Evolutionary conservation across 2,888 invertebrate genomes (phyloP).

Genomic region (Leptopilina syphax): DNA sequence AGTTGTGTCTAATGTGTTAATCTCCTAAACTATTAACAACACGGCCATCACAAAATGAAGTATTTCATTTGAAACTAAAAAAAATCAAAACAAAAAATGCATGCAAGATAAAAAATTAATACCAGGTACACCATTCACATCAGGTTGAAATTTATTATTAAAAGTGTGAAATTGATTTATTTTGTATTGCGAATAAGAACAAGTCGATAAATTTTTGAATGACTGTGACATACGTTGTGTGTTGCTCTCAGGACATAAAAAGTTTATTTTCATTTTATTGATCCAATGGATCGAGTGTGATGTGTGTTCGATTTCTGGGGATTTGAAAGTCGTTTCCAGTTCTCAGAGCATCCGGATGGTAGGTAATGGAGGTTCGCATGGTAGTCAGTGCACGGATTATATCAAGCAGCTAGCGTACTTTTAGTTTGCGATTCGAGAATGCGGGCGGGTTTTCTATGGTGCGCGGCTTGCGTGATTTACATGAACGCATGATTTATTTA

Average conservation of each 20-base stretch:
- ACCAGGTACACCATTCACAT: no score
- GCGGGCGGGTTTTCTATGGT: conserved; percentile 41
- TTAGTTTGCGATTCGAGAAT: conserved; percentile 31
- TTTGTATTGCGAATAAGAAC: background rate
- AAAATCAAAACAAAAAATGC: no score
- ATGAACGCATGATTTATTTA: conserved; percentile 67
- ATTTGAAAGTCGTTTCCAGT: conserved; percentile 24
- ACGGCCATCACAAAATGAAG: no score
- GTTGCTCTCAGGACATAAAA: background rate
- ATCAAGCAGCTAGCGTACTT: conserved; percentile 32
- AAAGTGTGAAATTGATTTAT: background rate
- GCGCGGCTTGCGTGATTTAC: conserved; percentile 58
- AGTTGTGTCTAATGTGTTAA: no score
- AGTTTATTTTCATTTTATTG: conserved; percentile 1
- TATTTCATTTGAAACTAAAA: no score
- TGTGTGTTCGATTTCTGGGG: conserved; percentile 10
- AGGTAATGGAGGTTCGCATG: conserved; percentile 14
- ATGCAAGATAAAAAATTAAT: no score
- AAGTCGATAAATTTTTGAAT: background rate
- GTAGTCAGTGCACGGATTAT: conserved; percentile 35
- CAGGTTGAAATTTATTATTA: no score
- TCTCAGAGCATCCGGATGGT: conserved; percentile 1
- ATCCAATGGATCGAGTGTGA: background rate
- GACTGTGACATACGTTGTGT: background rate
- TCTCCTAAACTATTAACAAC: no score